Evolutionary conservation across 2,888 invertebrate genomes (phyloP).

Genomic region (Neoscelio sp.): DNA sequence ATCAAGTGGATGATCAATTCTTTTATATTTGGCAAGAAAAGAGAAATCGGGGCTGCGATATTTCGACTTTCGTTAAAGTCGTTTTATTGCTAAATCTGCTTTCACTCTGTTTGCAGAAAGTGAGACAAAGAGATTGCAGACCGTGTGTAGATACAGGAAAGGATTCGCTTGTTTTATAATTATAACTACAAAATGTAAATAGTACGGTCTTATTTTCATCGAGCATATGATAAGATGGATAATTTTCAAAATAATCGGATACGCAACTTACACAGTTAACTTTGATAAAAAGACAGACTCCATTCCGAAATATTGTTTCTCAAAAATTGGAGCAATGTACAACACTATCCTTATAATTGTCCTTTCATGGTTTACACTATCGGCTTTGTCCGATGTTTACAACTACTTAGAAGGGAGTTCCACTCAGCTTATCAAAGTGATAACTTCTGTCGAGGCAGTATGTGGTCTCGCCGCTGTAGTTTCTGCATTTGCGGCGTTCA

Average conservation of each 20-base stretch:
- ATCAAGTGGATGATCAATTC: too few species aligned
- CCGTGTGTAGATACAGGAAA: too few species aligned
- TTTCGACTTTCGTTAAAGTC: too few species aligned
- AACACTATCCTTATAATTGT: neutral
- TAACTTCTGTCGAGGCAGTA: slow-evolving; percentile 18
- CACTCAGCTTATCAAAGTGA: slow-evolving; percentile 17
- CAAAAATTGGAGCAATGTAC: slow-evolving; percentile 14
- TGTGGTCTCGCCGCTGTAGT: slow-evolving; percentile 5
- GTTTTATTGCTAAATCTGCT: too few species aligned
- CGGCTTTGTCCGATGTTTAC: neutral
- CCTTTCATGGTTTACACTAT: neutral
- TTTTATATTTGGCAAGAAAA: too few species aligned
- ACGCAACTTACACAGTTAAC: slow-evolving; percentile 12
- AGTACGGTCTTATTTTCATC: neutral
- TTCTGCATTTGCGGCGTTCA: neutral
- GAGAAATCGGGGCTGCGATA: too few species aligned
- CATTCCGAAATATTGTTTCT: neutral
- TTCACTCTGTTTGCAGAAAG: too few species aligned
- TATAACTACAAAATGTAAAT: neutral
- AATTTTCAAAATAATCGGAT: slow-evolving; percentile 21
- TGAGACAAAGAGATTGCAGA: too few species aligned
- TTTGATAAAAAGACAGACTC: neutral
- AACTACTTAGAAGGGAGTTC: neutral
- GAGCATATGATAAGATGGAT: slow-evolving; percentile 17
- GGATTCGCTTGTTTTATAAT: too few species aligned